Evolutionary conservation across 2,888 invertebrate species (phyloP), one percentile per base, ranked within the genome.

Genomic region (Paralinhomoeus sp.): DNA sequence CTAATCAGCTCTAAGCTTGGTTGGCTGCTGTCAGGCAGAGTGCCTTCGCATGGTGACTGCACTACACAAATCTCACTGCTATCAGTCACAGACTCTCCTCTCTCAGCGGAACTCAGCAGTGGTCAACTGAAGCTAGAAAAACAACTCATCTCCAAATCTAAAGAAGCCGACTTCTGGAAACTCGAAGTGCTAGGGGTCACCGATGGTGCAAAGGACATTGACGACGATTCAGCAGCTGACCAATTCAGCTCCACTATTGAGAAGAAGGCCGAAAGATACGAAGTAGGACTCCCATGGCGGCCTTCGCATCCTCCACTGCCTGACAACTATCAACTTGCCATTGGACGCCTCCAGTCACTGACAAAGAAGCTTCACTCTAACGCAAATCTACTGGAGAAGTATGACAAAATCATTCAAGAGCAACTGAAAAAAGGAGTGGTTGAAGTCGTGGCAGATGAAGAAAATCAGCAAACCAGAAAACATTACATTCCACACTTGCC

Each of bases 401-500:
- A 49, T 24, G 27, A 46, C 24, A 20, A 36, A 12, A 41, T 46
- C 35, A 43, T 49, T 42, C 15, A 20, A 3, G 45, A 49, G 5
- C 44, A 45, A 39, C 41, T 43, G 24, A 18, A 43, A 2, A 24
- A 40, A n/a, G 44, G 40, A 3, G 47, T 47, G 35, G 42, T 49
- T 35, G 49, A 47, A 34, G 37, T 42, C n/a, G 44, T 42, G 9
- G 43, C 33, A n/a, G 40, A 41, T 22, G 37, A 31, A 27, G 22
- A 22, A 7, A 21, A n/a, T 2, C 23, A 42, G 24, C 21, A 43
- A 20, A 9, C 3, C 1, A 21, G 33, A 24, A 37, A 20, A 2
- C 44, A 48, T 24, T 48, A 44, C 37, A 46, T 48, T 15, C 51
- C 51, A 1, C 47, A 49, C 36, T 47, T 46, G 9, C 22, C 33